phyloP scores from a whole-genome alignment of 2,113 vertebrate species.

The Herpetotheres cachinnans region DNA sequence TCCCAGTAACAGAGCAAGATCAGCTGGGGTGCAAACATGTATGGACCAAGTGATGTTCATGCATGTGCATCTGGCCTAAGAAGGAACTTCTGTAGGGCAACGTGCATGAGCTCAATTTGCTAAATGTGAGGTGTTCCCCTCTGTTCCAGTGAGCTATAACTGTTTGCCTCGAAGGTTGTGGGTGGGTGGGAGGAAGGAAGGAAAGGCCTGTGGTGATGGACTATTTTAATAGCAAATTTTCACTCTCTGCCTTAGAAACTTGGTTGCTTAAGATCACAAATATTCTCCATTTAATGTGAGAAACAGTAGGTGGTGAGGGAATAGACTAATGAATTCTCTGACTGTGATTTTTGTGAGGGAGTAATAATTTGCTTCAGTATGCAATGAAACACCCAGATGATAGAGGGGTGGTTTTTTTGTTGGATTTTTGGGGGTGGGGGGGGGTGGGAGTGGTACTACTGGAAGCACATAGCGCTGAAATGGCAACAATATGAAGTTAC shows the following conservation, averaged over 20 bases:
- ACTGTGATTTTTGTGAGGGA: constrained; percentile 12
- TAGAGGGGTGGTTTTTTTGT: not conserved
- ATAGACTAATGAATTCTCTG: constrained; percentile 13
- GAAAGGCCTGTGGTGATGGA: not conserved
- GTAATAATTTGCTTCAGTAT: not conserved
- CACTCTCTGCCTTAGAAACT: not conserved
- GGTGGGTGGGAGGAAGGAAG: not conserved
- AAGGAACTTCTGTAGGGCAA: not conserved
- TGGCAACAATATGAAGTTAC: not conserved
- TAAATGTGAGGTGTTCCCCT: not conserved
- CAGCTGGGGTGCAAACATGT: not conserved
- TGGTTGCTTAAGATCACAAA: not conserved
- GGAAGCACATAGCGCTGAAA: not conserved
- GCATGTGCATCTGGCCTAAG: not conserved
- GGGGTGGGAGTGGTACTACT: not conserved
- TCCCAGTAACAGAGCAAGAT: not conserved
- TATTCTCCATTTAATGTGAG: not conserved
- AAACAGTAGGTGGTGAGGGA: constrained; percentile 20
- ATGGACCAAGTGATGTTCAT: accelerated
- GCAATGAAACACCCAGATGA: not conserved
- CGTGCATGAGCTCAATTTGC: accelerated
- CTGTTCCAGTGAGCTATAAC: not conserved
- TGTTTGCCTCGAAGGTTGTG: not conserved
- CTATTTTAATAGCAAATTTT: constrained; percentile 1
- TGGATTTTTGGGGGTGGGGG: not conserved